Evolutionary conservation across 30 jellyfish, hydroid and myxozoan species (phyloP), one percentile per base, ranked within the genome.

Genomic region (Euphysa ruthae): DNA sequence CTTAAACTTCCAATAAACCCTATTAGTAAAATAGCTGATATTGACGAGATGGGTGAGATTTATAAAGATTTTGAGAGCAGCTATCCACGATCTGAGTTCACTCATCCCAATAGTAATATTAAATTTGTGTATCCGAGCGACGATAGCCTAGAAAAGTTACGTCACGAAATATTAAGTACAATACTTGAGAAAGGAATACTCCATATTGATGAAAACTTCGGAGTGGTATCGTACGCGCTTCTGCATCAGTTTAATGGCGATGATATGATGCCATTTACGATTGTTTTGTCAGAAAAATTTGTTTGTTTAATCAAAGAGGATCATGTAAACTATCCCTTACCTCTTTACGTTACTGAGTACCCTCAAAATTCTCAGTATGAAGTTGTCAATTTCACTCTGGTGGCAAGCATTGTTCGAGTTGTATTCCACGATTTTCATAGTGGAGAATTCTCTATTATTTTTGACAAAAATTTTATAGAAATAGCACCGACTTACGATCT

Each of bases 121-220:
- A 69, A 71, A 57, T 70, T 85, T 32, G 91, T 85, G 22, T 85
- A 85, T 61, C 96, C 96, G 43, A 74, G 93, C 82, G 96, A 85
- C 58, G 96, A 85, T n/a, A 32, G 81, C 6, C 79, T 85, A 34
- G 96, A 77, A 4, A 85, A 85, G 54, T 43, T 85, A 71, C 70
- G 77, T 23, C 55, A 51, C n/a, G 61, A 71, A 44, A 71, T 85
- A n/a, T 49, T 35, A 26, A 85, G 72, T 20, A 63, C 58, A 32
- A n/a, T n/a, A n/a, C 18, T 75, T 12, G 62, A 55, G 21, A 33
- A 50, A 4, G 43, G 68, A 10, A 57, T 77, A 19, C 75, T 44
- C 0, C 81, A 61, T 10, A 29, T 71, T 13, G 88, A 56, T 4
- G 73, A 38, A 8, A 77, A 64, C 13, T 85, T 76, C 32, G 74